Conservation (phyloP, 2,888 invertebrate species). For the Euzophera pinguis region DNA sequence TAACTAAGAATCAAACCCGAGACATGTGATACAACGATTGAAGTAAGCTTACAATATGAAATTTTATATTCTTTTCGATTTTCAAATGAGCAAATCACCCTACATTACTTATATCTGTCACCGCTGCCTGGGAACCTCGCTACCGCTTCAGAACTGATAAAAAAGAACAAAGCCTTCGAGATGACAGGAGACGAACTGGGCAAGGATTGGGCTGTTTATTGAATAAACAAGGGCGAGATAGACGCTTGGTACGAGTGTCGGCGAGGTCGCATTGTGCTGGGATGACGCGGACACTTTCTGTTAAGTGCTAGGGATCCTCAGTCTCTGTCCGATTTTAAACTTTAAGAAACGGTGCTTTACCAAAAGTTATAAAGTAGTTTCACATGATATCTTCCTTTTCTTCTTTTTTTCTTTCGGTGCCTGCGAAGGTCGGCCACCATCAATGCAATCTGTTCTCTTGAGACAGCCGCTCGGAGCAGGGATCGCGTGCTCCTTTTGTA, state of each 20-base stretch:
- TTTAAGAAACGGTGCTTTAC: too few relatives aligned
- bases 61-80: neutral
- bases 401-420: too few relatives aligned
- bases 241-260: conserved; percentile 32
- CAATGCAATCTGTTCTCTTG: too few relatives aligned
- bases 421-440: too few relatives aligned
- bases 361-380: too few relatives aligned
- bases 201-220: conserved; percentile 52
- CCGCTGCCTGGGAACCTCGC: conserved; percentile 10
- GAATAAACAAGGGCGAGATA: conserved; percentile 54
- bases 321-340: neutral
- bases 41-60: too few relatives aligned
- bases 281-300: conserved; percentile 44
- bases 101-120: neutral
- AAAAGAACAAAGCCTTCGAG: conserved; percentile 31
- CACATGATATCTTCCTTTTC: too few relatives aligned
- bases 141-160: conserved; percentile 18
- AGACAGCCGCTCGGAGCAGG: too few relatives aligned
- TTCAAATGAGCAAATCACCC: neutral
- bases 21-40: too few relatives aligned
- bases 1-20: too few relatives aligned
- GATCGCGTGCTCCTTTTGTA: too few relatives aligned
- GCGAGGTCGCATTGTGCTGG: conserved; percentile 41
- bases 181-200: conserved; percentile 31
- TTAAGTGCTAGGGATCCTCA: conserved; percentile 23